Evolutionary conservation across 2,888 invertebrate species (phyloP).

Genomic region (Pherbina coryleti): DNA sequence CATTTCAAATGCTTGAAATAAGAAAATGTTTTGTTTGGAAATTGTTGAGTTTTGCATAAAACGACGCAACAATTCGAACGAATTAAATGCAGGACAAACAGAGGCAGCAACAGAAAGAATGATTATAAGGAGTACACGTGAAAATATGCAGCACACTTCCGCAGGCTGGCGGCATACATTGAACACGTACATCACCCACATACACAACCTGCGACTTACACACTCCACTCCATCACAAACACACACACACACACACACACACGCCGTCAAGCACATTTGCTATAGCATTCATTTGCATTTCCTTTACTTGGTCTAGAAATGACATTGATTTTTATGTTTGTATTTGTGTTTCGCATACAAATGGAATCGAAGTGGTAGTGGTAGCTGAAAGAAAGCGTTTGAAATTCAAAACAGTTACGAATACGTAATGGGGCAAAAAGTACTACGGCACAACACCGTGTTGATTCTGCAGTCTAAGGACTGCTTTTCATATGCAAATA

Average conservation of each 20-base stretch:
- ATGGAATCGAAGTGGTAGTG: background rate
- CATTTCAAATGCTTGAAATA: background rate
- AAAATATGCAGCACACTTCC: background rate
- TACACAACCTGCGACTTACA: too few relatives aligned
- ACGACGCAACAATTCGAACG: background rate
- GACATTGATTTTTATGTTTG: conserved; percentile 31
- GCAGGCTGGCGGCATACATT: background rate
- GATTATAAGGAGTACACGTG: conserved; percentile 3
- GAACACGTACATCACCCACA: background rate
- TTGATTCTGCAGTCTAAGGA: background rate
- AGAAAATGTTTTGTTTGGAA: background rate
- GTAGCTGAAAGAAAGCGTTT: conserved; percentile 6
- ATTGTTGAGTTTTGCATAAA: background rate
- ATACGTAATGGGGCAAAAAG: background rate
- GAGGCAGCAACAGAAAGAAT: background rate
- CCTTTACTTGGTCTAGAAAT: conserved; percentile 17
- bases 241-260: background rate
- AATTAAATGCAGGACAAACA: background rate
- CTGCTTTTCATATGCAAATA: background rate
- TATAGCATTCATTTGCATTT: conserved; percentile 27
- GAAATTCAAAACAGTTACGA: conserved; percentile 4
- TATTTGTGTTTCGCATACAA: background rate
- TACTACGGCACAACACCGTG: too few relatives aligned
- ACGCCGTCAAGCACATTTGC: background rate
- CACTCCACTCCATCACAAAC: background rate